phyloP scores from a whole-genome alignment of 2,888 invertebrate genomes.

The Nephrotoma flavescens region DNA sequence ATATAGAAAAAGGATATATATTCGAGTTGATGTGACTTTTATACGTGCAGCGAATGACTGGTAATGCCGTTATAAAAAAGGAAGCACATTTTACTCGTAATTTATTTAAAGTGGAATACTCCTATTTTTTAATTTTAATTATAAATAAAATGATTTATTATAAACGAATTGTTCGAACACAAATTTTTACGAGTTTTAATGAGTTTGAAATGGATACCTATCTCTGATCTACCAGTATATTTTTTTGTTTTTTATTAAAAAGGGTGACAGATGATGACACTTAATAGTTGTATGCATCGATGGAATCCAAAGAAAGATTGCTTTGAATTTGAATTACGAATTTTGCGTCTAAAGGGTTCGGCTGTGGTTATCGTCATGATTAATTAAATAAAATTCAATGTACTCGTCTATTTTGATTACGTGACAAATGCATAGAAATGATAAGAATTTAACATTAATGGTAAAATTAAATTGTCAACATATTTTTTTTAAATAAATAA shows the following conservation, averaged over 20 bases:
- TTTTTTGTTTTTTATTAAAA: neutral
- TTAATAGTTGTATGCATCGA: neutral
- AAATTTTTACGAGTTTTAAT: neutral
- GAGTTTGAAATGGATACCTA: neutral
- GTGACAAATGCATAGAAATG: neutral
- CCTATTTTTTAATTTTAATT: neutral
- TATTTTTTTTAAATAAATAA: neutral
- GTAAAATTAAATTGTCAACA: neutral
- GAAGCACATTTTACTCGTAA: neutral
- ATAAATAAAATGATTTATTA: neutral
- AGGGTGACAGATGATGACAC: neutral
- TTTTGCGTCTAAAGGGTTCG: neutral
- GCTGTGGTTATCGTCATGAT: neutral
- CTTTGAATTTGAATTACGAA: neutral
- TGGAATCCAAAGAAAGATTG: neutral
- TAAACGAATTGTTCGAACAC: neutral
- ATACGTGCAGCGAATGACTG: neutral
- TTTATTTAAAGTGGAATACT: neutral
- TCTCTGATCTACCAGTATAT: neutral
- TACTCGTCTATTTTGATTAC: neutral
- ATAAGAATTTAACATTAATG: neutral
- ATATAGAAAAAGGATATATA: neutral
- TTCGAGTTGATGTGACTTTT: neutral
- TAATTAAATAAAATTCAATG: neutral
- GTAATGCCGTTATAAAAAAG: neutral